Evolutionary conservation across 2,888 invertebrate genomes (phyloP), one percentile per base, ranked within the genome.

Genomic region (Stenichneumon culpator): DNA sequence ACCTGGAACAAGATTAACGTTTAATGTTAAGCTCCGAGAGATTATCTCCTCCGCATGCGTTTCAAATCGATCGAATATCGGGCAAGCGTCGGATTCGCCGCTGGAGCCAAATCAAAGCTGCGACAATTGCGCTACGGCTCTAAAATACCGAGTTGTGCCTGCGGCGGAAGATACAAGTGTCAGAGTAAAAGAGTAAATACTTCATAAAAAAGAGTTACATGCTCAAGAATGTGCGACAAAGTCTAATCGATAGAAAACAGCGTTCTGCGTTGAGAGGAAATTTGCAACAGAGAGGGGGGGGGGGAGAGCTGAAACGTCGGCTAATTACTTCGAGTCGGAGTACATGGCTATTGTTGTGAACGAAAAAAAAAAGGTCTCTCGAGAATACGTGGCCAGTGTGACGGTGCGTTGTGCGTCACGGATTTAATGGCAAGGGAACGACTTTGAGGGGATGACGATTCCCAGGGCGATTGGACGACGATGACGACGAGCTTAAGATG

Each of bases 1-100:
- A 89, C 91, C 93, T 93, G 91, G 4, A 91, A 93, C 86, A 65
- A 88, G 44, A 69, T 36, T 22, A 0, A 5, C 2, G 22, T 65
- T 63, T 32, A 28, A 6, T 63, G 1, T 1, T 1, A 32, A 7
- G 3, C 14, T 0, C 5, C 1, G 7, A 7, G 2, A 16, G 4
- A 52, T 7, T 1, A 0, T 9, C 2, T 7, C 7, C n/a, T 6
- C 5, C 19, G 5, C 52, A 19, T 52, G 52, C 52, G 19, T 19
- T 19, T 19, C 2, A 1, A 2, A 52, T 7, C 0, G 5, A 52
- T 52, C 19, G 3, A 19, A 52, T 1, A 6, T 19, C 6, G 14
- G n/a, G 3, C 11, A 16, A 44, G 4, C 44, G 44, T 14, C 44
- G 1, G 2, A 44, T 16, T 44, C 44, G 16, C 2, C 16, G 44